A percentile compares a stretch with the other conserved stretches of the same genome.
Conservation (phyloP, 2,797 vertebrate genomes). For the Cygnus olor region DNA sequence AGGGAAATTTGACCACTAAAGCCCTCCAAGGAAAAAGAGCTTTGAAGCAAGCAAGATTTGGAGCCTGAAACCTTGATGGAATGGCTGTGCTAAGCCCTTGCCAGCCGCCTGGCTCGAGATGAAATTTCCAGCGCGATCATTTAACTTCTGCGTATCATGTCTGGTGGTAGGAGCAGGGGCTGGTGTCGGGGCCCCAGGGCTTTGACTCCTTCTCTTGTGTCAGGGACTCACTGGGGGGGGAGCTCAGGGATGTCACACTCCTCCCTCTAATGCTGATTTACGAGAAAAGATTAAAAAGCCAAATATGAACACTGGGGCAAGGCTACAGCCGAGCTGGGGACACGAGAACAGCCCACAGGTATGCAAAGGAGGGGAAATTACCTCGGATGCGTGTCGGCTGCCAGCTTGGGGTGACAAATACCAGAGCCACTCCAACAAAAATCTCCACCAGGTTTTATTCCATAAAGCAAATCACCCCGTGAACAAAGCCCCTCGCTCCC, state of each 20-base stretch:
- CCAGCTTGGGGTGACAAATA: slow-evolving; percentile 17
- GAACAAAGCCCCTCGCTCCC: neutral
- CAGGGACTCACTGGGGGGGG: neutral
- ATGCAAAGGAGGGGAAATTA: neutral
- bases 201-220: slow-evolving; percentile 58
- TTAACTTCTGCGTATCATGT: neutral
- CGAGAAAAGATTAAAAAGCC: slow-evolving; percentile 39
- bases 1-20: slow-evolving; percentile 69
- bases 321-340: neutral
- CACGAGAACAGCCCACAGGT: neutral
- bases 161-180: slow-evolving; percentile 8
- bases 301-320: slow-evolving; percentile 23
- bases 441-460: slow-evolving; percentile 35
- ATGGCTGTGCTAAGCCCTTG: slow-evolving; percentile 65
- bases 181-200: slow-evolving; percentile 3
- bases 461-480: slow-evolving; percentile 1
- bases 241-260: slow-evolving; percentile 5
- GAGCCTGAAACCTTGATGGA: slow-evolving; percentile 70
- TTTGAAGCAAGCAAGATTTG: slow-evolving; percentile 62
- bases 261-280: slow-evolving; percentile 36
- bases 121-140: slow-evolving; percentile 54
- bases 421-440: slow-evolving; percentile 28
- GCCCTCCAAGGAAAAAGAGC: slow-evolving; percentile 66
- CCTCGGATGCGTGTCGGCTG: neutral
- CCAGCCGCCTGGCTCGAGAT: slow-evolving; percentile 45